Conservation (phyloP, 2,888 invertebrate genomes). For the Melipona beecheii region DNA sequence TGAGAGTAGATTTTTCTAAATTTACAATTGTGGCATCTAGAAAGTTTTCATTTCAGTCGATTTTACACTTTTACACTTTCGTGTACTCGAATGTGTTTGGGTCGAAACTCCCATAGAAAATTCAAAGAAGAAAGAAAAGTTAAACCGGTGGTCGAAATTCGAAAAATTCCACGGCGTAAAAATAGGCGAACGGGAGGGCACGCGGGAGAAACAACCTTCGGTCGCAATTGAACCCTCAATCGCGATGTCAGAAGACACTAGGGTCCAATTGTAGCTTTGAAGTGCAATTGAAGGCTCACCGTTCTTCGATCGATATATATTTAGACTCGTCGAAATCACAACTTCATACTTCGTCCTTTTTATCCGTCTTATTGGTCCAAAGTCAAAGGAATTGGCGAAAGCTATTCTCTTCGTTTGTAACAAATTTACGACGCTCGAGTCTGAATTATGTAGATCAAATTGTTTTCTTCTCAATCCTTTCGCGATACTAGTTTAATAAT, state of each 20-base stretch:
- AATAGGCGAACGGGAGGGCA: slow-evolving; percentile 24
- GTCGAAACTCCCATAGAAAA: no score
- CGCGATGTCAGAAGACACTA: slow-evolving; percentile 22
- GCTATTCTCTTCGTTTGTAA: not conserved
- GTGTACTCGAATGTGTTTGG: no score
- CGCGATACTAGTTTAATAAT: no score
- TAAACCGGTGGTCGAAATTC: no score
- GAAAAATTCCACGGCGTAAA: slow-evolving; percentile 21
- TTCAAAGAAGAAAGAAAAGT: no score
- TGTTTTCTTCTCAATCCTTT: no score
- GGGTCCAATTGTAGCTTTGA: slow-evolving; percentile 38
- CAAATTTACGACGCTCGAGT: not conserved
- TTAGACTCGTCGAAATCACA: not conserved
- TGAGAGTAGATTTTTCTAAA: no score
- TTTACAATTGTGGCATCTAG: no score
- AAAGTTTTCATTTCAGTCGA: no score
- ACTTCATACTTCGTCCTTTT: not conserved
- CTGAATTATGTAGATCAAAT: no score
- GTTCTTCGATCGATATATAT: not conserved
- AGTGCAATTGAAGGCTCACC: slow-evolving; percentile 20
- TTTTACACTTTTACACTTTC: no score
- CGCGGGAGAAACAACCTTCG: slow-evolving; percentile 10
- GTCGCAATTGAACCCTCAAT: slow-evolving; percentile 24
- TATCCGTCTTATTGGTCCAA: not conserved
- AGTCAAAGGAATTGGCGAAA: not conserved